These are phyloP conservation scores for Metellina segmentata DNA, from an alignment of 2,888 invertebrate species.

Conservation along the genomic window DNA sequence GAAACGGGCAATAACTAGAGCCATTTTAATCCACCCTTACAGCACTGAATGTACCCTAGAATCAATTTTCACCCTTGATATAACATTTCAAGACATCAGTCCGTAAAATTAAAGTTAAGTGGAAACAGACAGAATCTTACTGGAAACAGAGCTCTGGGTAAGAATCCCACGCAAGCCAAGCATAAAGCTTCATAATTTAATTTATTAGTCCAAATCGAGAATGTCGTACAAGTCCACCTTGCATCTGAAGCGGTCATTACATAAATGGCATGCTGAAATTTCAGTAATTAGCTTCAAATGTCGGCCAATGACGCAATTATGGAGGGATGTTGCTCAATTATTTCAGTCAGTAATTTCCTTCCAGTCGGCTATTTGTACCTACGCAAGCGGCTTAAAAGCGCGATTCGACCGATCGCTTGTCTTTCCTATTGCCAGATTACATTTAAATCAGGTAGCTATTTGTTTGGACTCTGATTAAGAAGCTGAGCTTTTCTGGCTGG, in stretches of 20 bases:
- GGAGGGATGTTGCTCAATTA: background rate
- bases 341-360: background rate
- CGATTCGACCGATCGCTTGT: background rate
- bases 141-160: background rate
- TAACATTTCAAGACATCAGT: background rate
- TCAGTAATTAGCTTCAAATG: slow-evolving; percentile 22
- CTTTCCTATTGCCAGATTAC: no score
- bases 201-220: slow-evolving; percentile 12
- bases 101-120: background rate
- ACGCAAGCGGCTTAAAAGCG: background rate
- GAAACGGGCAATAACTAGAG: background rate
- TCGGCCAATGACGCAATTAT: background rate
- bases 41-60: background rate
- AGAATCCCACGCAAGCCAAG: no score
- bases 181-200: slow-evolving; percentile 2
- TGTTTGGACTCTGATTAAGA: no score
- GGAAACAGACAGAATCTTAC: background rate
- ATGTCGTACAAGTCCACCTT: background rate
- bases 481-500: no score
- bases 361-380: background rate
- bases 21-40: background rate
- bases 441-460: no score
- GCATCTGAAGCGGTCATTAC: background rate
- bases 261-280: slow-evolving; percentile 15
- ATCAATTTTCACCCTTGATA: background rate